Base-by-base conservation (phyloP, 37 sponge, comb jelly and placozoan species). In the Halichondria panicea region DNA sequence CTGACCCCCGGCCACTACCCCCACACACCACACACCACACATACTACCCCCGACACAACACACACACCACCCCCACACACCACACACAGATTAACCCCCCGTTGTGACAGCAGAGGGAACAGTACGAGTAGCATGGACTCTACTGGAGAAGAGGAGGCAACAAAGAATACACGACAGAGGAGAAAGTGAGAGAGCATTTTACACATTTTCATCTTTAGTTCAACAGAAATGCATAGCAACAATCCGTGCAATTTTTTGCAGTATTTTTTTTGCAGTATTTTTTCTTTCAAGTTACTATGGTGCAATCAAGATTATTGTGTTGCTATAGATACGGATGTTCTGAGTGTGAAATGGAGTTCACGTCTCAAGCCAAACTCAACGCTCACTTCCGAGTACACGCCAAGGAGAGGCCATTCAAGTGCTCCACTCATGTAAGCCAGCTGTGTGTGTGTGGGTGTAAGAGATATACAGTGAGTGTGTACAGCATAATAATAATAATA, bases 341-440 rank as follows among this genome's bases (percentile, higher is more conserved):
- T 6, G 55, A 67, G 3, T 86, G 87, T 40, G 6, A 27, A 15
- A 80, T 42, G 32, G 87, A 60, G 34, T 86, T 55, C 63, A 24
- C 50, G 25, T 74, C 87, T 34, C 74, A 73, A 46, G 74, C 75
- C 12, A 86, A 86, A 38, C 80, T 86, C 1, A 43, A 43, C 30
- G 53, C 63, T 19, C 90, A 89, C 66, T 43, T 55, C 22, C 42
- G 57, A 39, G 37, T 66, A 5, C 86, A 89, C 54, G 4, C 75
- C 39, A 36, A 37, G 2, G 66, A 78, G 50, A 79, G 68, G 57
- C 44, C 75, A 2, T 68, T 53, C 72, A 86, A 86, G 66, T 80
- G 87, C 81, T 58, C 57, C 31, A 55, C 74, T 3, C 65, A 85
- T 66, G 86, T 85, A 25, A 60, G 78, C 59, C 3, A 42, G 28